phyloP scores from a whole-genome alignment of 2,113 vertebrate genomes.

The Datnioides undecimradiatus region DNA sequence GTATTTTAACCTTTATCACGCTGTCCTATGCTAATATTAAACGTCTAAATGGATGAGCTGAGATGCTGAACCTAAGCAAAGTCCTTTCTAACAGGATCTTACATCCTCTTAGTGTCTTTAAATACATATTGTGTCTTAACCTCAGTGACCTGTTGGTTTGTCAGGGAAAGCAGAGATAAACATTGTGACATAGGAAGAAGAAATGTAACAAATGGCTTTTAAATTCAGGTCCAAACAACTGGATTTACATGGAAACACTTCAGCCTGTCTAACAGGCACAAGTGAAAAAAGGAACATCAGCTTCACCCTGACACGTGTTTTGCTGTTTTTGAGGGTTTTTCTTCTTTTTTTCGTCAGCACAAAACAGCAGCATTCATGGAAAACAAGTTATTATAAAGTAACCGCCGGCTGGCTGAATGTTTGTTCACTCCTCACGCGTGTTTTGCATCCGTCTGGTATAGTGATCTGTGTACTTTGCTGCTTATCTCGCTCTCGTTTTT shows the following conservation, averaged over 20 bases:
- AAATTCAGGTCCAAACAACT: too few species aligned
- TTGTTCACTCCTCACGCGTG: background rate
- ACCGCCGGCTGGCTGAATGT: background rate
- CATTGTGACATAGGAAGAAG: background rate
- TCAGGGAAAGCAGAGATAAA: background rate
- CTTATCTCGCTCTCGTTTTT: constrained; percentile 17
- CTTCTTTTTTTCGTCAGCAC: background rate
- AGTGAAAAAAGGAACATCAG: too few species aligned
- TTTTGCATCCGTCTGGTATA: background rate
- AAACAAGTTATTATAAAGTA: background rate
- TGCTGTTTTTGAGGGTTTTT: too few species aligned
- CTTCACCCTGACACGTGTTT: too few species aligned
- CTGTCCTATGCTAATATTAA: background rate
- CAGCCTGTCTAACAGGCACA: background rate
- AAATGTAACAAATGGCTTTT: background rate
- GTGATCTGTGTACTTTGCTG: constrained; percentile 2
- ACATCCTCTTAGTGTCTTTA: background rate
- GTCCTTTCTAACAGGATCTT: background rate
- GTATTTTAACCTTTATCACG: background rate
- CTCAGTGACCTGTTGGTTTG: background rate
- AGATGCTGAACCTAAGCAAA: too few species aligned
- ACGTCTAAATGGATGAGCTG: background rate
- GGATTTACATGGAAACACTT: background rate
- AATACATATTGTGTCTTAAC: background rate
- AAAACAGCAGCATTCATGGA: background rate